Evolutionary conservation across 2,113 vertebrate species (phyloP), one percentile per base, ranked within the genome.

Genomic region (Corythornis cristatus): DNA sequence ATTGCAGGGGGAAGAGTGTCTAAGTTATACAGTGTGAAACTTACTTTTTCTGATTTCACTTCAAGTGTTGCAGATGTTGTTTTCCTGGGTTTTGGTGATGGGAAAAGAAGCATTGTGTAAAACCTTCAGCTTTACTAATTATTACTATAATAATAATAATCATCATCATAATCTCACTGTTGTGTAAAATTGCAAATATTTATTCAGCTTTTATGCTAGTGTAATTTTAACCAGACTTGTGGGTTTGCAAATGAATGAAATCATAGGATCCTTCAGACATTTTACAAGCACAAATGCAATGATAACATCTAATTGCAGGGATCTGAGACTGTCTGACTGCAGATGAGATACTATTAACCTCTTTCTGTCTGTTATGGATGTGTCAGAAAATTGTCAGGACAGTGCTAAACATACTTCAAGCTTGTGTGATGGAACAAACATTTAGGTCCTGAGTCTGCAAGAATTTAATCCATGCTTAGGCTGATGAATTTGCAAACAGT

Each of bases 291-390:
- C 31, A 94, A 93, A 90, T 79, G 57, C 53, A 48, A 73, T 75
- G 95, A 96, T 93, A 93, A 74, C 85, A 93, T 95, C 89, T 96
- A 95, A 95, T 96, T 95, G 78, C 85, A 87, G 77, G 86, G 85
- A 93, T 94, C 45, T 58, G 77, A 96, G 94, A 95, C 94, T 80
- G 85, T 79, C 93, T 96, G 93, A 87, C 86, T 87, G 83, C 85
- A 91, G 60, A 91, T 75, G 83, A 46, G 35, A 68, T 85, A 74
- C 66, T 85, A 74, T 94, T 92, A 95, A 84, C 64, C 60, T 90
- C n/a, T 86, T 88, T 94, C 58, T 80, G 48, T 92, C 92, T 94
- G 31, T 84, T 86, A 73, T 0, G 2, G 12, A 80, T 77, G 62
- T 75, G 74, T 85, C 82, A 95, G 70, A 90, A 88, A 87, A 83